Evolutionary conservation across 2,888 invertebrate species (phyloP).

Genomic region (Drosophila neonasuta): DNA sequence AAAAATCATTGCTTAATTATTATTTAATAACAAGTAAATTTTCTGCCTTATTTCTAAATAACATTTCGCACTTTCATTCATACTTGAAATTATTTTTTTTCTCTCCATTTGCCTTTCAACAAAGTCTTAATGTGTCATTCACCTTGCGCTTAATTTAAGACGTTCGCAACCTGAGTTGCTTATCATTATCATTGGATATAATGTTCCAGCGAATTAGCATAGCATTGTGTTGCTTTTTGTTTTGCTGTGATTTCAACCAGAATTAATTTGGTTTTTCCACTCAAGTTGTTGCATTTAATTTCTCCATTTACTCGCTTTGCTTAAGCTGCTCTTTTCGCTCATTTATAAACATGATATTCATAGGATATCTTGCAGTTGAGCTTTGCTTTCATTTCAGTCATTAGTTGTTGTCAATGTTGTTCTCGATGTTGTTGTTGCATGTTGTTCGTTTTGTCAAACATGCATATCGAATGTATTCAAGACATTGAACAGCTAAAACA

Average conservation of each 20-base stretch:
- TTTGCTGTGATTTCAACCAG: neutral
- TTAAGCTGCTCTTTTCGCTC: neutral
- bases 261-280: neutral
- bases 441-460: conserved; percentile 52
- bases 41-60: no score
- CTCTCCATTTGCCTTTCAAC: no score
- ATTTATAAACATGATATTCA: conserved; percentile 1
- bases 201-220: neutral
- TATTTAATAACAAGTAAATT: no score
- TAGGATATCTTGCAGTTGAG: conserved; percentile 17
- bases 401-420: conserved; percentile 38
- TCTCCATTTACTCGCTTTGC: neutral
- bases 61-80: no score
- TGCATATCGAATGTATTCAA: conserved; percentile 47
- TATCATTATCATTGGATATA: neutral
- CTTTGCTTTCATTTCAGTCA: conserved; percentile 33
- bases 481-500: conserved; percentile 3
- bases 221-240: neutral
- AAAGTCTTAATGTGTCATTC: no score
- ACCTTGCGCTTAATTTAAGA: no score
- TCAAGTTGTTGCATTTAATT: neutral
- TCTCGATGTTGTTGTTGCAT: conserved; percentile 17
- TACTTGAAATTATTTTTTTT: no score
- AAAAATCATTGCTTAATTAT: neutral
- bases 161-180: no score